phyloP scores from a whole-genome alignment of 2,797 vertebrate genomes.

The Malacoctenus gilli region DNA sequence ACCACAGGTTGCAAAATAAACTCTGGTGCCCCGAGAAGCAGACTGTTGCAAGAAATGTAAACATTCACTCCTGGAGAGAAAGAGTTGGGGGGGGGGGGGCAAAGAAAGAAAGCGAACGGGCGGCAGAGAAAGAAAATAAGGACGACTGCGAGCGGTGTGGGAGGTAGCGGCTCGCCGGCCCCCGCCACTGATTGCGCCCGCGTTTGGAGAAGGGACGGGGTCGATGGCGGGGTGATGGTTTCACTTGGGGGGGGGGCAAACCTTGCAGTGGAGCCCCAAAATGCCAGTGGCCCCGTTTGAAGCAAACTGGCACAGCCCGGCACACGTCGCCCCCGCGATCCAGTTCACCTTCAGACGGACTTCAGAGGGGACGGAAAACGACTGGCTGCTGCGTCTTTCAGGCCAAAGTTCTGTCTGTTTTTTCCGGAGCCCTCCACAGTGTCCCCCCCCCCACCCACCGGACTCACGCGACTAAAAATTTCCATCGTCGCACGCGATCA shows the following conservation, averaged over 20 bases:
- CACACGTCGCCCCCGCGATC: constrained; percentile 66
- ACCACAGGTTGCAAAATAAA: constrained; percentile 85
- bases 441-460: constrained; percentile 49
- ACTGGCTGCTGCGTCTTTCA: constrained; percentile 38
- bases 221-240: constrained; percentile 40
- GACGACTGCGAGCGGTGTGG: constrained; percentile 40
- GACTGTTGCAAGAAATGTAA: constrained; percentile 81
- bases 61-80: constrained; percentile 70
- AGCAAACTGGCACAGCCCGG: constrained; percentile 19
- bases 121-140: constrained; percentile 52
- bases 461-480: constrained; percentile 22
- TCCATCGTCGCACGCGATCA: constrained; percentile 11
- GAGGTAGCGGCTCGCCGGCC: constrained; percentile 45
- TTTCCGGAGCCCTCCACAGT: constrained; percentile 33
- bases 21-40: constrained; percentile 78
- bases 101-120: constrained; percentile 39
- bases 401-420: constrained; percentile 49
- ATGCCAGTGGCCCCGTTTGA: constrained; percentile 49
- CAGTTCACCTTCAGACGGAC: constrained; percentile 39
- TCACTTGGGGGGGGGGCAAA: constrained; percentile 34
- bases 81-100: constrained; percentile 45
- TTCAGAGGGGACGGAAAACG: constrained; percentile 14
- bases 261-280: too few species aligned
- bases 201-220: constrained; percentile 28
- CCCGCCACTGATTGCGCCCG: constrained; percentile 57